Base-by-base conservation (phyloP, 92 coral and sea anemone species). In the Phenganax subtilis region DNA sequence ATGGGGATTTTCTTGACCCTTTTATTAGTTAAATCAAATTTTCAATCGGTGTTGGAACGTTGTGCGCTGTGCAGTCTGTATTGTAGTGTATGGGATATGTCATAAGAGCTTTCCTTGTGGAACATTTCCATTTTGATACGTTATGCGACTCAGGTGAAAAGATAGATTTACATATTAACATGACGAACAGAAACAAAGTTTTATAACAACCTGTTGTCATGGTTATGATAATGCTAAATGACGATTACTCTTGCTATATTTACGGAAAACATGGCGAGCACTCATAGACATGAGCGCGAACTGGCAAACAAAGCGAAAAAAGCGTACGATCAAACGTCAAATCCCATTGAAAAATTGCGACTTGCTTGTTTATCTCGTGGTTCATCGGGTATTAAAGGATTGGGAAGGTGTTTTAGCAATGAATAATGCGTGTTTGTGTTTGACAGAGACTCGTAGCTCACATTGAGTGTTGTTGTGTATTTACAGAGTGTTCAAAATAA, bases 401-500 rank as follows among this genome's bases (percentile, higher is more conserved):
- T 94, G 7, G 97, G 96, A 73, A 86, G 98, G 97, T 94, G 81
- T 72, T 89, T 56, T 3, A 20, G n/a, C 16, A 6, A 0, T 12
- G 10, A 66, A 61, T 61, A 17, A 9, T 6, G 72, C 72, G 72
- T 66, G 51, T 66, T 66, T 66, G 51, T 14, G 47, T 37, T 37
- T 37, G 47, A 37, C 47, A 37, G 47, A 37, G 47, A 37, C 65
- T 59, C 25, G 16, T 69, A 8, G 12, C n/a, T 69, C 53, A 20
- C 51, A 12, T 27, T 25, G 12, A 69, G 31, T 9, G 51, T 69
- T 28, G 79, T 75, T 27, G 31, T 51, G 51, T 58, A 16, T 72
- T 85, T 66, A 37, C 82, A 94, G 98, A 70, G 93, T 91, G 30
- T 94, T 94, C 84, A 89, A 89, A 63, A 94, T 94, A 57, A 94